These are phyloP conservation scores for Choristoneura fumiferana DNA, from an alignment of 1,140 invertebrate species.

Conservation along the genomic window DNA sequence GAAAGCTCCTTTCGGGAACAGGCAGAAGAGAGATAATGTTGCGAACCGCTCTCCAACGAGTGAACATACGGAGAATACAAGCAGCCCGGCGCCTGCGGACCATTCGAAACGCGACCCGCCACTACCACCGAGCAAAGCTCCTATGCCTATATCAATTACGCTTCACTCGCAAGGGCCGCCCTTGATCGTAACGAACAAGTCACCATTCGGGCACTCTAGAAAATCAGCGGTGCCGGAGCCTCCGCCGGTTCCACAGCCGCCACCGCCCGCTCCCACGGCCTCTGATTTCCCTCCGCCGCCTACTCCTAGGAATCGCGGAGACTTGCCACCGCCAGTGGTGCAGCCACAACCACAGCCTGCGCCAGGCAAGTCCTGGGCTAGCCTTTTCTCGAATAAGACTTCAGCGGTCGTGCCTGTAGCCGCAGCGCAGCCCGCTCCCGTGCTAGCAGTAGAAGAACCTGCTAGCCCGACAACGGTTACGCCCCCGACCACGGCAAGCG, in stretches of 20 bases:
- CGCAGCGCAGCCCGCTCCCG: conserved; percentile 24
- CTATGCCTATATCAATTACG: conserved; percentile 67
- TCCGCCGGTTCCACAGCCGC: conserved; percentile 54
- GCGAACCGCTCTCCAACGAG: conserved; percentile 60
- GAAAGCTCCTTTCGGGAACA: conserved; percentile 72
- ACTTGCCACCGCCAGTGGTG: conserved; percentile 47
- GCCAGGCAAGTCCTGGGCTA: conserved; percentile 73
- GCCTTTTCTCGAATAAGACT: conserved; percentile 67
- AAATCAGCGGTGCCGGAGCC: conserved; percentile 55
- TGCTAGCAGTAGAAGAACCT: conserved; percentile 47
- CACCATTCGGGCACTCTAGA: conserved; percentile 68
- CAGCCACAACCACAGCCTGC: conserved; percentile 58
- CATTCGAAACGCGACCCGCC: conserved; percentile 59
- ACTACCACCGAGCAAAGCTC: conserved; percentile 61
- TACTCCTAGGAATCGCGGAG: conserved; percentile 63
- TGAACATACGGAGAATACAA: conserved; percentile 52
- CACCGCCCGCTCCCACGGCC: conserved; percentile 66
- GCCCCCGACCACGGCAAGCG: conserved; percentile 43
- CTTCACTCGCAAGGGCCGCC: conserved; percentile 60
- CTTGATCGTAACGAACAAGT: conserved; percentile 68
- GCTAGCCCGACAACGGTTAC: conserved; percentile 50
- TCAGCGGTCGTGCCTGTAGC: conserved; percentile 33
- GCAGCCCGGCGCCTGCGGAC: conserved; percentile 33
- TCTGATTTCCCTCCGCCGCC: conserved; percentile 76
- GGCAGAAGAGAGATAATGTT: conserved; percentile 66